Percentiles rank a stretch among this genome's conserved stretches.
Evolutionary conservation across 2,797 vertebrate genomes (phyloP).

Genomic region (Scleropages formosus): DNA sequence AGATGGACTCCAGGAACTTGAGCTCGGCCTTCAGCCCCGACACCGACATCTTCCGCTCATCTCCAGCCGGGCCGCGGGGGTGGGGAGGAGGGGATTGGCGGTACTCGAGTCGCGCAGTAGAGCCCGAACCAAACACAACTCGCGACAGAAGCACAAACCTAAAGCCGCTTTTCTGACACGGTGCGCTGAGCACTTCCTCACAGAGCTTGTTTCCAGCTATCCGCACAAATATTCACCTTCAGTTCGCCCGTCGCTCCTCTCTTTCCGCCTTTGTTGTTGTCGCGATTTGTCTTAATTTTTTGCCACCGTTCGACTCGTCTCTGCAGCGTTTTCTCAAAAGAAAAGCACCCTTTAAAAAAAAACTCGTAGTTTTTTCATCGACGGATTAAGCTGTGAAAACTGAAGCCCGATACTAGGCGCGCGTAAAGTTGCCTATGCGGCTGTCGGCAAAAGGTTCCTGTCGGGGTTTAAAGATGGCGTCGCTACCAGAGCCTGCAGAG

Average conservation of each 20-base stretch:
- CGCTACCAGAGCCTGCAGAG: conserved; percentile 63
- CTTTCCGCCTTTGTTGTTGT: conserved; percentile 38
- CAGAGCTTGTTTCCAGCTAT: conserved; percentile 45
- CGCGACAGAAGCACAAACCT: conserved; percentile 29
- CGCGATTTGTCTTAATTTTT: conserved; percentile 39
- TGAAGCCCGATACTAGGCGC: conserved; percentile 43
- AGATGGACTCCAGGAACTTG: conserved; percentile 97
- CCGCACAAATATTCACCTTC: conserved; percentile 47
- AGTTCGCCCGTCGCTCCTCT: conserved; percentile 47
- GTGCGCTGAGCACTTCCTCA: conserved; percentile 38
- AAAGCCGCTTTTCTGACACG: conserved; percentile 39
- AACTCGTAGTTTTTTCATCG: conserved; percentile 23
- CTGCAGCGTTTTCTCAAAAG: conserved; percentile 35
- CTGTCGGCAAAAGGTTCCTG: conserved; percentile 60
- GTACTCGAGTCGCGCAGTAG: conserved; percentile 39
- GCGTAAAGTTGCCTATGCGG: conserved; percentile 55
- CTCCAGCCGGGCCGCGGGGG: conserved; percentile 75
- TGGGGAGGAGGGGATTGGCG: conserved; percentile 57
- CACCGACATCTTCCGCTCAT: conserved; percentile 97
- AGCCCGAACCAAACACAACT: conserved; percentile 30
- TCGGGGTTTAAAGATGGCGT: conserved; percentile 84
- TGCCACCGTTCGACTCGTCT: conserved; percentile 36
- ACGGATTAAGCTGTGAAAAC: conserved; percentile 39
- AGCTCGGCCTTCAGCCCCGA: conserved; percentile 98
- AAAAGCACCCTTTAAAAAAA: conserved; percentile 15